Base-by-base conservation (phyloP, 2,113 vertebrate genomes). In the Manacus vitellinus region DNA sequence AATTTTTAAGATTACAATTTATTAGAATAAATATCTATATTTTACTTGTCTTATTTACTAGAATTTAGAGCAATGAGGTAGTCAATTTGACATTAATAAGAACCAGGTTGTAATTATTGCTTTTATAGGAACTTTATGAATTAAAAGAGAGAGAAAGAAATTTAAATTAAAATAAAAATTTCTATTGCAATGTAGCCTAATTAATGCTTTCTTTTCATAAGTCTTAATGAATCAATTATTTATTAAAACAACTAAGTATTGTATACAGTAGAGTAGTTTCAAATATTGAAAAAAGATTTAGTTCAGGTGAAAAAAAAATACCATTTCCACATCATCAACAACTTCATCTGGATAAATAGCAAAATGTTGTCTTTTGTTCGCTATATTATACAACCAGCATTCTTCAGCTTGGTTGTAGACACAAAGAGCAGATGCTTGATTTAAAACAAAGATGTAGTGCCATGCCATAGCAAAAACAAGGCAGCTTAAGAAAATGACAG, bases 351-450 rank as follows among this genome's bases (percentile, higher is more conserved):
- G 17, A 73, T 77, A 87, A 91, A 88, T 6, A 63, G 14, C 4
- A 83, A 80, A 88, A 82, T 82, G 59, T 3, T 83, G 28, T 2
- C 1, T 74, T 93, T 95, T 85, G 23, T 16, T 78, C 24, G 27
- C 39, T 62, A 5, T 28, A 24, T 8, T 65, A 31, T 7, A 54
- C 30, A 92, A 43, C 16, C 28, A 54, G 6, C 12, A 63, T 61
- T 76, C 52, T 89, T 65, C 58, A 89, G 21, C 62, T 71, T 89
- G 30, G 12, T 63, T 85, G 66, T 71, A 94, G 61, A 56, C 62
- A 78, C 28, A 89, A 63, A 95, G 73, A 94, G 25, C 70, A 97
- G 85, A 89, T 94, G 75, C 89, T 91, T 95, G 76, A 92, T 95
- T 92, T 80, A 87, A 94, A 95, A 65, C 37, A 84, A 84, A 39